Percentiles rank a stretch among this genome's conserved stretches.
Conservation (phyloP, 2,797 vertebrate genomes). For the Xenentodon cancila region DNA sequence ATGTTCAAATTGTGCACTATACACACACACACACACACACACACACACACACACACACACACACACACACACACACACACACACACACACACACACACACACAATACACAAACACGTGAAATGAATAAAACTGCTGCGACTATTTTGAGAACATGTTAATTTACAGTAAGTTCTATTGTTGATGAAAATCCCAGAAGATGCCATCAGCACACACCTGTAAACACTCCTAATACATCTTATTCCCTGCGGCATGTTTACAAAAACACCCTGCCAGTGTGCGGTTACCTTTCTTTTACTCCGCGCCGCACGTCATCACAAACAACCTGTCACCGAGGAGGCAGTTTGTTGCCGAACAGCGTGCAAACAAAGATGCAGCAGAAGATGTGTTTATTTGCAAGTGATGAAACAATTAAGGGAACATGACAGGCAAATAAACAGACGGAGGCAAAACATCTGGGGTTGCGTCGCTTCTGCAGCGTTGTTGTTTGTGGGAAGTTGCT, state of each 20-base stretch:
- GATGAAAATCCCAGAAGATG: constrained; percentile 58
- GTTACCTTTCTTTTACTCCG: constrained; percentile 39
- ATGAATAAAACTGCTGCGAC: not conserved
- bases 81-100: too few species aligned
- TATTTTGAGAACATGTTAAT: constrained; percentile 42
- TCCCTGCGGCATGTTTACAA: constrained; percentile 36
- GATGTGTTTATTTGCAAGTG: constrained; percentile 67
- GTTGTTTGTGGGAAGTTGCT: constrained; percentile 18
- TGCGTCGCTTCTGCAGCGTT: constrained; percentile 12
- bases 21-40: too few species aligned
- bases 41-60: too few species aligned
- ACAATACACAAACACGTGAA: too few species aligned
- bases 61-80: too few species aligned
- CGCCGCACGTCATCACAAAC: constrained; percentile 38
- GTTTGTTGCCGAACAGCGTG: constrained; percentile 53
- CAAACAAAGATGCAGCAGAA: constrained; percentile 73
- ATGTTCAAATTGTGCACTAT: too few species aligned
- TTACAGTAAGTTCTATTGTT: constrained; percentile 46
- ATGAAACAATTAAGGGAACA: constrained; percentile 71
- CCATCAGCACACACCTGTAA: constrained; percentile 66
- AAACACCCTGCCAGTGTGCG: constrained; percentile 28
- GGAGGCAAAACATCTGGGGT: constrained; percentile 57
- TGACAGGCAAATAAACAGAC: constrained; percentile 73
- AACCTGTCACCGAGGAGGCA: constrained; percentile 47
- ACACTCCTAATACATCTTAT: constrained; percentile 33